phyloP scores from a whole-genome alignment of 2,797 vertebrate genomes.

The Furcifer pardalis region DNA sequence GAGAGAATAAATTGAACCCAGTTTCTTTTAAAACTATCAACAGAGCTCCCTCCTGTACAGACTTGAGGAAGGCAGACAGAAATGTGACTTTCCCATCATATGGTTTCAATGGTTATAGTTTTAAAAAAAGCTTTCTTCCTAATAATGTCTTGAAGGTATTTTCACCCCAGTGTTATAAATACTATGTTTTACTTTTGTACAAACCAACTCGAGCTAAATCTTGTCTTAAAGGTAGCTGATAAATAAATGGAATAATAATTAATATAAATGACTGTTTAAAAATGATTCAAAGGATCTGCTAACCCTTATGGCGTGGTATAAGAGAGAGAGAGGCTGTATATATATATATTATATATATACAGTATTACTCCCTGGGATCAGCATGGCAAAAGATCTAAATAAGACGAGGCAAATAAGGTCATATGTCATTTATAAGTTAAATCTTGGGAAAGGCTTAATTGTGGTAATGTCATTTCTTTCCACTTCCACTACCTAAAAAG shows the following conservation, averaged over 20 bases:
- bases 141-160: neutral
- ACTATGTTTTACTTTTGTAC: neutral
- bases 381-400: constrained; percentile 6
- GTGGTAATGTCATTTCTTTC: constrained; percentile 49
- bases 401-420: constrained; percentile 55
- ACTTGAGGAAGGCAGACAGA: neutral
- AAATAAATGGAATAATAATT: neutral
- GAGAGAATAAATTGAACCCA: neutral
- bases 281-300: neutral
- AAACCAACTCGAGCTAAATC: neutral
- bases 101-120: neutral
- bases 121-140: neutral
- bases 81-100: neutral
- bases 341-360: too few relatives aligned
- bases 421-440: neutral
- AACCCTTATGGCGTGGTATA: neutral
- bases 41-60: neutral
- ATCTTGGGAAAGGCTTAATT: constrained; percentile 11
- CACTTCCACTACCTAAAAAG: constrained; percentile 64
- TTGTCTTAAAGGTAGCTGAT: neutral
- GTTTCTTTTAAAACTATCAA: neutral
- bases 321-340: too few relatives aligned
- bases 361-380: neutral
- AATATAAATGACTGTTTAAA: neutral
- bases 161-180: neutral